Conservation (phyloP, 1,140 invertebrate species). For the Drosophila ambigua region DNA sequence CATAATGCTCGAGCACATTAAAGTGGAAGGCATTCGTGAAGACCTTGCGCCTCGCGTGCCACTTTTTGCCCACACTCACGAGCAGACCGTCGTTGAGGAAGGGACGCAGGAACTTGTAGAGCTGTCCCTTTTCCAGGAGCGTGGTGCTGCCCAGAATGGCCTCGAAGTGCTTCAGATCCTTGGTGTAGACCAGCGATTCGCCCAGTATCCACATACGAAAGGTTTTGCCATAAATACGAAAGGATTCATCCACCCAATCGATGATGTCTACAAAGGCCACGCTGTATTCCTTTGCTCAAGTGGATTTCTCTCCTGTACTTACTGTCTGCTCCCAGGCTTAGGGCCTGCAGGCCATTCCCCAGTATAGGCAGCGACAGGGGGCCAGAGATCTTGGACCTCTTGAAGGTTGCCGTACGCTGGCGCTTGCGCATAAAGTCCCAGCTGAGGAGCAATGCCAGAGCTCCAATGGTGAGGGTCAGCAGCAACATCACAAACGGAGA, state of each 20-base stretch:
- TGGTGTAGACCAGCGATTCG: conserved; percentile 60
- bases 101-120: conserved; percentile 80
- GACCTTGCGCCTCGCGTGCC: conserved; percentile 65
- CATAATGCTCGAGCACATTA: conserved; percentile 90
- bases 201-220: conserved; percentile 86
- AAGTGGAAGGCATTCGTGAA: conserved; percentile 94
- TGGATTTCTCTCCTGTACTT: conserved; percentile 1
- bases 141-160: conserved; percentile 63
- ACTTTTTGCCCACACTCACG: conserved; percentile 69
- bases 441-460: conserved; percentile 45
- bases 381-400: conserved; percentile 47
- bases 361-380: conserved; percentile 49
- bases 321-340: conserved; percentile 65
- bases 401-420: conserved; percentile 25
- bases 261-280: conserved; percentile 33
- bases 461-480: conserved; percentile 49
- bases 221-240: conserved; percentile 52
- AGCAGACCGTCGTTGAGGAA: conserved; percentile 83
- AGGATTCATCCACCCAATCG: conserved; percentile 38
- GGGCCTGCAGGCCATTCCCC: conserved; percentile 52
- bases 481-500: conserved; percentile 32
- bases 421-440: conserved; percentile 66
- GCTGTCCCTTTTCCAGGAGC: conserved; percentile 61
- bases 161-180: conserved; percentile 79
- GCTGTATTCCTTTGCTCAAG: no score